phyloP scores from a whole-genome alignment of 2,113 vertebrate species.

The Pseudolaguvia tuberculata region DNA sequence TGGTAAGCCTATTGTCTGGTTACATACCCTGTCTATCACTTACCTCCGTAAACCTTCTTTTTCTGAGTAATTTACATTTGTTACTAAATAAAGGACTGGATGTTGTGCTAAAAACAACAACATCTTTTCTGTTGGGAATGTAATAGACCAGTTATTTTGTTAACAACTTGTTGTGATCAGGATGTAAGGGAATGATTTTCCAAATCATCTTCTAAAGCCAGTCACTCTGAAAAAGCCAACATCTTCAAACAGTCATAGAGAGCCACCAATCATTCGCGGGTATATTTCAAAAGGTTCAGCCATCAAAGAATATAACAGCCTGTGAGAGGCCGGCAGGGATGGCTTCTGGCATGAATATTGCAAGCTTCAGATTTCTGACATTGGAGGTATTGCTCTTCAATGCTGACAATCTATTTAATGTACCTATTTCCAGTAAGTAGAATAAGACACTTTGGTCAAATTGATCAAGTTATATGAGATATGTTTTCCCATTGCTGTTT shows the following conservation, averaged over 20 bases:
- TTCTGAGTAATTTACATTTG: no score
- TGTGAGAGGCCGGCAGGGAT: constrained; percentile 20
- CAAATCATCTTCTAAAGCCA: constrained; percentile 64
- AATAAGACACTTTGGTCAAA: background rate
- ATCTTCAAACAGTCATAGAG: constrained; percentile 63
- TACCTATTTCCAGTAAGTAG: background rate
- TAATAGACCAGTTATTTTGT: constrained; percentile 25
- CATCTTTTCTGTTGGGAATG: constrained; percentile 1
- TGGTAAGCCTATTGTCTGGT: constrained; percentile 26
- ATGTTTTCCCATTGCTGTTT: background rate
- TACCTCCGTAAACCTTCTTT: constrained; percentile 6
- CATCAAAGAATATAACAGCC: constrained; percentile 34
- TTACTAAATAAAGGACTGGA: no score
- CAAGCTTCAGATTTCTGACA: background rate
- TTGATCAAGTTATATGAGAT: background rate
- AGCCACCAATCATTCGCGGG: constrained; percentile 49
- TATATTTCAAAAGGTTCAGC: constrained; percentile 50
- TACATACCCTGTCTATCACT: constrained; percentile 10
- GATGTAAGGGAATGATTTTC: constrained; percentile 49
- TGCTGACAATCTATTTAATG: background rate
- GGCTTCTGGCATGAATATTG: constrained; percentile 19
- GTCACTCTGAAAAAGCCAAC: constrained; percentile 42
- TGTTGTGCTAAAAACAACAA: constrained; percentile 25
- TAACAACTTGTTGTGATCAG: constrained; percentile 60
- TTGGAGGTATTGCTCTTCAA: background rate